phyloP scores from a whole-genome alignment of 2,113 vertebrate species.

The Hyperopisus bebe region DNA sequence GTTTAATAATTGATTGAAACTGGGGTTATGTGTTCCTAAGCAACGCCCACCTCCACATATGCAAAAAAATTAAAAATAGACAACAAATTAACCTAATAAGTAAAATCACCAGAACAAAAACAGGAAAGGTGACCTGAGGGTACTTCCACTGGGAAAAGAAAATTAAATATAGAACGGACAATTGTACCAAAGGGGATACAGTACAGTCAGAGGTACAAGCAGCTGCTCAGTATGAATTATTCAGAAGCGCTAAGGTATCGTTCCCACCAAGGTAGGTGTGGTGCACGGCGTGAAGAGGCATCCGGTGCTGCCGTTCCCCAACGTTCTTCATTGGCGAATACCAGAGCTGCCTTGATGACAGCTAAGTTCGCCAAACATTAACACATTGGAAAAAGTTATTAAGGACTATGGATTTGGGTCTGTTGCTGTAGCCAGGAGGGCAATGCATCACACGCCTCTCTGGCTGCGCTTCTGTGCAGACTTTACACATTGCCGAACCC shows the following conservation, averaged over 20 bases:
- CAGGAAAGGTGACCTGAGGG: not conserved
- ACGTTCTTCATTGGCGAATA: not conserved
- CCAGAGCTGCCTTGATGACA: not conserved
- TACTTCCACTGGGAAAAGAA: not conserved
- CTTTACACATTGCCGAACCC: not conserved
- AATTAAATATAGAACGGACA: conserved; percentile 25
- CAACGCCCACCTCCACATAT: not conserved
- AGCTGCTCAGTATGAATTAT: conserved; percentile 21
- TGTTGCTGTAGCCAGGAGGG: not conserved
- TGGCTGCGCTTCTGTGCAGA: not conserved
- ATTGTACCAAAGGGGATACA: conserved; percentile 4
- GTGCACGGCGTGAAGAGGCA: not conserved
- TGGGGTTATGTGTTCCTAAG: not conserved
- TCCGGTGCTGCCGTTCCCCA: not conserved
- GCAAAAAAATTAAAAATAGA: not conserved
- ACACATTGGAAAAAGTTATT: not conserved
- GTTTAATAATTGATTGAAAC: not conserved
- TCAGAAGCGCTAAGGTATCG: conserved; percentile 17
- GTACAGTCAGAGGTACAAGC: conserved; percentile 20
- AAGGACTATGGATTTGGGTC: not conserved
- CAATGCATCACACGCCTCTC: not conserved
- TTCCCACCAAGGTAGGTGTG: not conserved
- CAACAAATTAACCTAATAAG: not conserved
- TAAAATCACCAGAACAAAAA: not conserved
- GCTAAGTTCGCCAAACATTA: not conserved